Conservation (phyloP, 2,888 invertebrate species). For the Vandiemenella viatica region DNA sequence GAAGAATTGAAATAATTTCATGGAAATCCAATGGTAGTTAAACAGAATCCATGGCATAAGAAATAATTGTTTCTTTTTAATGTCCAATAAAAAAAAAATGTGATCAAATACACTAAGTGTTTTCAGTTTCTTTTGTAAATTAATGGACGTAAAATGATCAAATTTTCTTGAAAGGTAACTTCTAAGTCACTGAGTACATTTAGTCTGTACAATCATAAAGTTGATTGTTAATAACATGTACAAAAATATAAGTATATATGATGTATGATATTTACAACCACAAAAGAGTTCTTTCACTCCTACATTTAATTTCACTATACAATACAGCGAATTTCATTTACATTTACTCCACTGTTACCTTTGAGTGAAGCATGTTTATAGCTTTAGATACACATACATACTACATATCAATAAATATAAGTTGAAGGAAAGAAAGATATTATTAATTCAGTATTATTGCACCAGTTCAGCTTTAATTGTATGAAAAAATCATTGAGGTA, state of each 20-base stretch:
- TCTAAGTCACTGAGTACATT: background rate
- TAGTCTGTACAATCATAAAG: background rate
- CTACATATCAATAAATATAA: background rate
- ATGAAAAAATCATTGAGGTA: too few species aligned
- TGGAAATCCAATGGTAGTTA: too few species aligned
- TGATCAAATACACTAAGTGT: too few species aligned
- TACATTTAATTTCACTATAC: background rate
- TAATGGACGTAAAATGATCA: background rate
- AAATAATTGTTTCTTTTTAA: too few species aligned
- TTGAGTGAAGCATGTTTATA: background rate
- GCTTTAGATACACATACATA: background rate
- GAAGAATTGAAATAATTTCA: background rate
- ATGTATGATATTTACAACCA: constrained; percentile 1
- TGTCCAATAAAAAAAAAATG: too few species aligned
- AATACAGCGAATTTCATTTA: too few species aligned
- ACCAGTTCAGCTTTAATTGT: too few species aligned
- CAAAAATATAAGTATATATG: background rate
- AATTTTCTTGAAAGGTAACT: background rate
- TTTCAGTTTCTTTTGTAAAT: too few species aligned
- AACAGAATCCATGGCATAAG: too few species aligned
- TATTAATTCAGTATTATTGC: too few species aligned
- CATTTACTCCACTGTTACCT: too few species aligned
- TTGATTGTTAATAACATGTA: background rate
- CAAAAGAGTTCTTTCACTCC: background rate
- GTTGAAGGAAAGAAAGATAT: background rate